Evolutionary conservation across 2,888 invertebrate genomes (phyloP).

Genomic region (Heliconius aoede): DNA sequence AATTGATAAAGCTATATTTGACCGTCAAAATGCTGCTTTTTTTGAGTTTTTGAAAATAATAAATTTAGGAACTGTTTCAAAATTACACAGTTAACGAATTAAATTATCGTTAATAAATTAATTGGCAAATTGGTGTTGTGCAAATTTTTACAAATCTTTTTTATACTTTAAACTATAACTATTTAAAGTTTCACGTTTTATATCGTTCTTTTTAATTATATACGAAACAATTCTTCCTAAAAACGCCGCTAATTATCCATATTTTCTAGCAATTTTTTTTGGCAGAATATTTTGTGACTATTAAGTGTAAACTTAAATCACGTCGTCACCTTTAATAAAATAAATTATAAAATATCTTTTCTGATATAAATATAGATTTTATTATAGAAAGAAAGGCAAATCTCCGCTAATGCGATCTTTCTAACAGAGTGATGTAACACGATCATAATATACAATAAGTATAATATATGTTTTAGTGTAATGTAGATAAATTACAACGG

Average conservation of each 20-base stretch:
- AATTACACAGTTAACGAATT: neutral
- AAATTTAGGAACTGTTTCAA: no score
- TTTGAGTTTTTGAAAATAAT: no score
- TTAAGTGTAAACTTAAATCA: no score
- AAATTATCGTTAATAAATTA: neutral
- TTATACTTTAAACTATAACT: neutral
- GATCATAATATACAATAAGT: neutral
- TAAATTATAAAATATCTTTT: no score
- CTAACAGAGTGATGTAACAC: neutral
- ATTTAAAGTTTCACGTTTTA: no score
- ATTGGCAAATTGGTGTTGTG: neutral
- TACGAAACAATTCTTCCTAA: no score
- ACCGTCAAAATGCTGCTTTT: no score
- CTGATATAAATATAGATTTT: neutral
- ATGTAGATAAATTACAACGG: neutral
- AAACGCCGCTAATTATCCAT: no score
- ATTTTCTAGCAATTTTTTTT: neutral
- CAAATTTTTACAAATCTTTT: neutral
- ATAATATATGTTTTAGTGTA: neutral
- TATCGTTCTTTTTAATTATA: no score
- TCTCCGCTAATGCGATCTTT: neutral
- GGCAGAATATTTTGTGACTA: neutral
- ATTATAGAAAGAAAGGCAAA: neutral
- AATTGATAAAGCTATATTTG: no score
- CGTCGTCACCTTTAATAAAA: no score